Conservation (phyloP, 30 jellyfish, hydroid and myxozoan genomes). For the Rhopilema esculentum region DNA sequence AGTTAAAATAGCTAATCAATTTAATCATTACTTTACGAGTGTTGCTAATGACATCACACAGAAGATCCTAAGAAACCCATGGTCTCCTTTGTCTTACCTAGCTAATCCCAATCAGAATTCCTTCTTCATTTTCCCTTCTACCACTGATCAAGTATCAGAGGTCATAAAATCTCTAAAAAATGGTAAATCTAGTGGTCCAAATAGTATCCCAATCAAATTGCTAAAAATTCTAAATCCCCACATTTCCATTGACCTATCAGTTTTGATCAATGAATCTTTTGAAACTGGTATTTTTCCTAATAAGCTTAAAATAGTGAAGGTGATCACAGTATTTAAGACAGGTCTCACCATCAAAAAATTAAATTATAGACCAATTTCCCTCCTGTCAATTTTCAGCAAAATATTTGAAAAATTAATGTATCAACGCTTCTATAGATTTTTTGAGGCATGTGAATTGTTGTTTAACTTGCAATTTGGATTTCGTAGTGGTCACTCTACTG, state of each 20-base stretch:
- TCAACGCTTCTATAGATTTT: constrained; percentile 43
- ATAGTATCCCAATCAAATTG: too few species aligned
- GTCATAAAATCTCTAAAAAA: too few species aligned
- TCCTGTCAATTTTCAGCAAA: constrained; percentile 48
- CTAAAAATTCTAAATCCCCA: too few species aligned
- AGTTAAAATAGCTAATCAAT: too few species aligned
- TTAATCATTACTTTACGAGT: too few species aligned
- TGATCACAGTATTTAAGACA: constrained; percentile 56
- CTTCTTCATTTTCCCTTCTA: constrained; percentile 46
- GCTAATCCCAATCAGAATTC: constrained; percentile 40
- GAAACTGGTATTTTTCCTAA: constrained; percentile 40
- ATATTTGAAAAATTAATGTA: constrained; percentile 50
- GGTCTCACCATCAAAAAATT: constrained; percentile 43
- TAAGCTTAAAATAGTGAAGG: constrained; percentile 53
- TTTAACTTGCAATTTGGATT: too few species aligned
- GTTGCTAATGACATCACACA: constrained; percentile 63
- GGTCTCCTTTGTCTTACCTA: constrained; percentile 53
- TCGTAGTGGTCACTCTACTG: too few species aligned
- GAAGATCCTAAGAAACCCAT: constrained; percentile 58
- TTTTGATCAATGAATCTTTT: too few species aligned
- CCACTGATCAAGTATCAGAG: constrained; percentile 46
- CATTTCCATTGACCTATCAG: too few species aligned
- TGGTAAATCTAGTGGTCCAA: too few species aligned
- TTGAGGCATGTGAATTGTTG: constrained; percentile 56
- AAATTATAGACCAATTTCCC: constrained; percentile 54